Conservation (phyloP, 2,888 invertebrate species). For the Zygogramma bicolorata region DNA sequence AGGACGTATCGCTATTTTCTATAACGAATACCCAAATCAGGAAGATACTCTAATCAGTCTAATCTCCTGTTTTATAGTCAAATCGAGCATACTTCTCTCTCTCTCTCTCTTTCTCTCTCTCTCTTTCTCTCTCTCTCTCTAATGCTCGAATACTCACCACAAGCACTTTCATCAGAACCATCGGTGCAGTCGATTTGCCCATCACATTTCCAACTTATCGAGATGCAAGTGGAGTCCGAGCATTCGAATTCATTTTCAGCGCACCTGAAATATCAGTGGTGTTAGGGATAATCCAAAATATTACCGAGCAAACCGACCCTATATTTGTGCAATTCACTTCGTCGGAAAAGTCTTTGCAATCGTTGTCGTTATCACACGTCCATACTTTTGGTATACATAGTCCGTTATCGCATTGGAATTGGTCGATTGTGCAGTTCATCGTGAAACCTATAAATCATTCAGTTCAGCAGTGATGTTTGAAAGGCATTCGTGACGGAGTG, state of each 20-base stretch:
- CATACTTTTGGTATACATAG: conserved; percentile 81
- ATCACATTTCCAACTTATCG: conserved; percentile 81
- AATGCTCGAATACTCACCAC: conserved; percentile 70
- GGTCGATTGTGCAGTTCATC: conserved; percentile 76
- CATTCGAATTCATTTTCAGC: conserved; percentile 81
- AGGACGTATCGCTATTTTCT: too few species aligned
- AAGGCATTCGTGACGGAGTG: too few species aligned
- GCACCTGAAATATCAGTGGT: conserved; percentile 77
- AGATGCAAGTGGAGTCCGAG: conserved; percentile 79
- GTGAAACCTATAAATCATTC: conserved; percentile 59
- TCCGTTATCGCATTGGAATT: conserved; percentile 83
- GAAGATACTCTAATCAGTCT: too few species aligned
- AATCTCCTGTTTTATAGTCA: too few species aligned
- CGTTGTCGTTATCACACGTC: conserved; percentile 83
- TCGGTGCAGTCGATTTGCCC: conserved; percentile 82
- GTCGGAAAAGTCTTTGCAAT: conserved; percentile 85
- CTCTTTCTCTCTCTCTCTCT: too few species aligned
- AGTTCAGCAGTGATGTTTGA: neutral
- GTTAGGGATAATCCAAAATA: too few species aligned
- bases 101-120: too few species aligned
- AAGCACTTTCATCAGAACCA: conserved; percentile 80
- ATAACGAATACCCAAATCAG: too few species aligned
- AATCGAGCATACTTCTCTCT: too few species aligned
- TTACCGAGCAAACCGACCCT: conserved; percentile 74
- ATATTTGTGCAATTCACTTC: conserved; percentile 79